Evolutionary conservation across 92 coral and sea anemone genomes (phyloP).

Genomic region (Phenganax subtilis): DNA sequence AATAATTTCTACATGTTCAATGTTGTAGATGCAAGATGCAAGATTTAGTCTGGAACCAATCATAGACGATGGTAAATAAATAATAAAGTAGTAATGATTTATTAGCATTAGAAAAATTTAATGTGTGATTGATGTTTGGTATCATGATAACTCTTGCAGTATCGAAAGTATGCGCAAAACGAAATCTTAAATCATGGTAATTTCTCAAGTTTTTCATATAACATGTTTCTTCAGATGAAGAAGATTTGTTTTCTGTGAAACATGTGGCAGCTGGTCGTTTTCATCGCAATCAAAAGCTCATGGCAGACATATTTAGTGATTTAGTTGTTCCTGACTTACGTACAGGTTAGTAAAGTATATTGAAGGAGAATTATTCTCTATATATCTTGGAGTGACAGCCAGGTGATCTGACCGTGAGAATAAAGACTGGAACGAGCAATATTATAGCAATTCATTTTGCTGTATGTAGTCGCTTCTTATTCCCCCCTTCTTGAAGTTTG

Average conservation of each 20-base stretch:
- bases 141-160: too few relatives aligned
- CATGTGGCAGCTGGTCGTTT: constrained; percentile 95
- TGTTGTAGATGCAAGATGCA: constrained; percentile 68
- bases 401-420: too few relatives aligned
- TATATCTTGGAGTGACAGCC: neutral
- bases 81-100: neutral
- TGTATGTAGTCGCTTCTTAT: too few relatives aligned
- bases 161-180: too few relatives aligned
- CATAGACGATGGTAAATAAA: constrained; percentile 62
- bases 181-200: too few relatives aligned
- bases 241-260: constrained; percentile 92
- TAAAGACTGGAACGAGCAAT: too few relatives aligned
- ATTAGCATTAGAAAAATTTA: neutral
- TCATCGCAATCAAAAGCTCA: constrained; percentile 91
- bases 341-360: constrained; percentile 57
- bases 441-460: too few relatives aligned
- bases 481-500: too few relatives aligned
- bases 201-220: neutral
- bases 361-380: neutral
- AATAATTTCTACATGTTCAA: neutral
- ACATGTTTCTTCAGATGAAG: constrained; percentile 61
- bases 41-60: constrained; percentile 90
- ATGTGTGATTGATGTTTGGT: too few relatives aligned
- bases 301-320: constrained; percentile 95
- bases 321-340: constrained; percentile 88